phyloP scores from a whole-genome alignment of 1,140 invertebrate genomes.

The Pantala flavescens region DNA sequence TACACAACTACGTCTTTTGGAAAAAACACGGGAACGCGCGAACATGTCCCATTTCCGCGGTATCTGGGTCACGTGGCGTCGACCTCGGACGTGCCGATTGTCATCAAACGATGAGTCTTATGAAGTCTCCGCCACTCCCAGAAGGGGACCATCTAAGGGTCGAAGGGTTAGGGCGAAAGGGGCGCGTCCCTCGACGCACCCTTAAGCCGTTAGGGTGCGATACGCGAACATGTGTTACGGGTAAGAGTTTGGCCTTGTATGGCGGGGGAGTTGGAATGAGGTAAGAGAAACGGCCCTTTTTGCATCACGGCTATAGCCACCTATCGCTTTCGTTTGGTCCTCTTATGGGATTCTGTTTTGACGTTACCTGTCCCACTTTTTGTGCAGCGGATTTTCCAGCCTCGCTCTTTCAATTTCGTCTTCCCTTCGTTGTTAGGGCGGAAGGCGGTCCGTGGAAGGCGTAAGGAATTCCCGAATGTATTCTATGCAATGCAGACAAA shows the following conservation, averaged over 20 bases:
- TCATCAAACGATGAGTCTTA: neutral
- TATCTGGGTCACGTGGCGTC: too few species aligned
- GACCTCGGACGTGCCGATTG: neutral
- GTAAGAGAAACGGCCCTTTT: too few species aligned
- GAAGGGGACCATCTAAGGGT: neutral
- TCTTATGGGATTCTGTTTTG: too few species aligned
- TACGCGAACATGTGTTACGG: neutral
- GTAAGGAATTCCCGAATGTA: too few species aligned
- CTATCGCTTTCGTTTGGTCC: too few species aligned
- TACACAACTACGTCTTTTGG: too few species aligned
- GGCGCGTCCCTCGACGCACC: neutral
- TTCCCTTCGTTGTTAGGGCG: neutral
- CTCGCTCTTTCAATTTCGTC: neutral
- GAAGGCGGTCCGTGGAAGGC: too few species aligned
- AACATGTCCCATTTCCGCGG: too few species aligned
- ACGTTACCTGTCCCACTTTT: neutral
- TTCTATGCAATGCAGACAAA: too few species aligned
- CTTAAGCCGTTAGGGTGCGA: neutral
- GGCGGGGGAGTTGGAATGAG: neutral
- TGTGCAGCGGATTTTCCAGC: neutral
- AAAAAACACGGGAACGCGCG: too few species aligned
- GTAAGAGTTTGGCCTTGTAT: neutral
- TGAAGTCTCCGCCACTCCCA: neutral
- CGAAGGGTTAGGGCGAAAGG: neutral
- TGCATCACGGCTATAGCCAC: too few species aligned